Conservation (phyloP, 2,797 vertebrate genomes). For the Hipposideros larvatus region DNA sequence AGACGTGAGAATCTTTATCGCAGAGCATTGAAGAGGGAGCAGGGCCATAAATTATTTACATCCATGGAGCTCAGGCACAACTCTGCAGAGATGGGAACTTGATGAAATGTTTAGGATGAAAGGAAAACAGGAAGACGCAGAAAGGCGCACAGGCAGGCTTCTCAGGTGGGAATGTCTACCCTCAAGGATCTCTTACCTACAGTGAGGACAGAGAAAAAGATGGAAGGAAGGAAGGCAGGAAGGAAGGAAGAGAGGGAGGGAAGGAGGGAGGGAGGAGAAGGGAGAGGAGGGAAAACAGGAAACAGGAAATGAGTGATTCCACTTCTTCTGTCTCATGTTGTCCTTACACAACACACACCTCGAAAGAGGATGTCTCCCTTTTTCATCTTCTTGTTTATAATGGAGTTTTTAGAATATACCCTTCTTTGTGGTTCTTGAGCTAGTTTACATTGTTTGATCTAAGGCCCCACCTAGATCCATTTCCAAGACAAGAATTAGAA, state of each 20-base stretch:
- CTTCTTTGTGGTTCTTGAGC: not conserved
- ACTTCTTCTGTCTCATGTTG: not conserved
- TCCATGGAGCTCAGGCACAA: not conserved
- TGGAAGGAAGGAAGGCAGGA: not conserved
- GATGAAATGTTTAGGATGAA: not conserved
- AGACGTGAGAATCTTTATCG: not conserved
- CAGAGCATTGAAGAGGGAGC: not conserved
- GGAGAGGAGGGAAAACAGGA: not conserved
- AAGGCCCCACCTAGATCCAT: not conserved
- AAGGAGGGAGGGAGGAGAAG: not conserved
- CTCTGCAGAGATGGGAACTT: not conserved
- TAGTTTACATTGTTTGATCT: not conserved
- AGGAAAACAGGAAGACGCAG: not conserved
- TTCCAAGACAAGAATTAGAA: slow-evolving; percentile 11
- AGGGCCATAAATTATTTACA: fast-evolving
- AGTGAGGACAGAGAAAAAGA: not conserved
- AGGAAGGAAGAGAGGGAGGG: too few species aligned
- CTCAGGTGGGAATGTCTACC: not conserved
- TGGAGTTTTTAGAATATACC: not conserved
- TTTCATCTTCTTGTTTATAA: not conserved
- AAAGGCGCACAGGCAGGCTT: too few species aligned
- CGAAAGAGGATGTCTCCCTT: not conserved
- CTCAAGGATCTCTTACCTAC: not conserved
- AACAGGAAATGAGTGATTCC: not conserved
- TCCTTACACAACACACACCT: not conserved